Evolutionary conservation across 1,140 invertebrate genomes (phyloP).

Genomic region (Lanistes nyassanus): DNA sequence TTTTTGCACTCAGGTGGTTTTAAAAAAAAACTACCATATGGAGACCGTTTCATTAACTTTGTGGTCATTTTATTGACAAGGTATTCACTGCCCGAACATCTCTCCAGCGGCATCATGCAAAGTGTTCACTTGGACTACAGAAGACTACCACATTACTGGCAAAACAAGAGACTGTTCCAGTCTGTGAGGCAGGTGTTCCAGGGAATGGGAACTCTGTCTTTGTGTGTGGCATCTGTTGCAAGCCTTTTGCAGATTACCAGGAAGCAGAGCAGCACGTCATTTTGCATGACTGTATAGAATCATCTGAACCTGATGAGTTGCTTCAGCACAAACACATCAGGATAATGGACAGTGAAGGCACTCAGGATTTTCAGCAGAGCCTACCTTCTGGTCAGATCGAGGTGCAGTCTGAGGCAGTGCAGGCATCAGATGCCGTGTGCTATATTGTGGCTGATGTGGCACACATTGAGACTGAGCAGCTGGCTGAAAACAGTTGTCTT

Average conservation of each 20-base stretch:
- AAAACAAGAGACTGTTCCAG: not conserved
- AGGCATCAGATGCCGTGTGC: not conserved
- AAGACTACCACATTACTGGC: constrained; percentile 3
- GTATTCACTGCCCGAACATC: constrained; percentile 30
- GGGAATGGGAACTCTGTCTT: constrained; percentile 14
- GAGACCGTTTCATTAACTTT: not conserved
- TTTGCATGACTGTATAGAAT: not conserved
- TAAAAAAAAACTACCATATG: not conserved
- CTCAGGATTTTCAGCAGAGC: not conserved
- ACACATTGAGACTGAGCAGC: not conserved
- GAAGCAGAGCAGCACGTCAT: constrained; percentile 18
- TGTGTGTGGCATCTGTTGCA: constrained; percentile 39
- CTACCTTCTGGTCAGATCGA: not conserved
- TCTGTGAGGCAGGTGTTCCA: not conserved
- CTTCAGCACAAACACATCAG: not conserved
- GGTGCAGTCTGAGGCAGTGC: not conserved
- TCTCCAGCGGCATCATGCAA: constrained; percentile 28
- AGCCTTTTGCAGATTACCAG: constrained; percentile 31
- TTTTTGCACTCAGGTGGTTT: not conserved
- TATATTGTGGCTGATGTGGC: not conserved
- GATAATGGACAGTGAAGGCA: not conserved
- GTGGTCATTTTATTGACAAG: not conserved
- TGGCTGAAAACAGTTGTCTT: not conserved
- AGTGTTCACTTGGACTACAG: constrained; percentile 5
- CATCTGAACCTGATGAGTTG: not conserved